These are phyloP conservation scores for Apamea sordens DNA, from an alignment of 2,888 invertebrate species.

Conservation along the genomic window DNA sequence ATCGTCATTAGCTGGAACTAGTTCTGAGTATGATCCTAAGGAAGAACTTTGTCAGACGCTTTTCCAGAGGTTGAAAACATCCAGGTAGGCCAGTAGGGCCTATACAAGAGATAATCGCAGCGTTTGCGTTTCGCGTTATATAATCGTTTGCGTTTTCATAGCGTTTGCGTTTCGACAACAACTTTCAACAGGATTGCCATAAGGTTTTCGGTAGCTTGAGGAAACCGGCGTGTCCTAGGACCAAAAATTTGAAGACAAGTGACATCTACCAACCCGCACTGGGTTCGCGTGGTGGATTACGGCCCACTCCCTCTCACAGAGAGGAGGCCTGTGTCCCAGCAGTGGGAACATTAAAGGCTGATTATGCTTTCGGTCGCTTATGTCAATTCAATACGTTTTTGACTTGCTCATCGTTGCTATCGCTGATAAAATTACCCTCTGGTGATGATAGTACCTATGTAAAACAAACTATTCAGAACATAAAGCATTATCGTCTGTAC, in stretches of 20 bases:
- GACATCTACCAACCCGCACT: background rate
- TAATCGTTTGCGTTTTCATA: background rate
- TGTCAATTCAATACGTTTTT: background rate
- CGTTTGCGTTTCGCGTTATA: too few relatives aligned
- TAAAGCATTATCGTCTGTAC: background rate
- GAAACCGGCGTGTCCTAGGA: too few relatives aligned
- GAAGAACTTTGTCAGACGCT: background rate
- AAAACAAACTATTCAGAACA: background rate
- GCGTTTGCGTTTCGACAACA: background rate
- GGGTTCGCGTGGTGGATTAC: background rate
- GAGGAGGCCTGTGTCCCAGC: too few relatives aligned
- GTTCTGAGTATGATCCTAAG: background rate
- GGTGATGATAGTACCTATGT: too few relatives aligned
- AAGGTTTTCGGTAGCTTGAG: background rate
- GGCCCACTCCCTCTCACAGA: too few relatives aligned
- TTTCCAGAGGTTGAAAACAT: background rate
- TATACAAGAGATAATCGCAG: background rate
- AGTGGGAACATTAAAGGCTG: too few relatives aligned
- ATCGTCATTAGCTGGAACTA: background rate
- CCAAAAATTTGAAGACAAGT: background rate
- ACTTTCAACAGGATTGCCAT: background rate
- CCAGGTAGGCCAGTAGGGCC: background rate
- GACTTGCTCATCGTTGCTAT: too few relatives aligned
- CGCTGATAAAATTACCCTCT: background rate
- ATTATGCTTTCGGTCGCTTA: background rate